Conservation (phyloP, 2,113 vertebrate species). For the Antigone vipio region DNA sequence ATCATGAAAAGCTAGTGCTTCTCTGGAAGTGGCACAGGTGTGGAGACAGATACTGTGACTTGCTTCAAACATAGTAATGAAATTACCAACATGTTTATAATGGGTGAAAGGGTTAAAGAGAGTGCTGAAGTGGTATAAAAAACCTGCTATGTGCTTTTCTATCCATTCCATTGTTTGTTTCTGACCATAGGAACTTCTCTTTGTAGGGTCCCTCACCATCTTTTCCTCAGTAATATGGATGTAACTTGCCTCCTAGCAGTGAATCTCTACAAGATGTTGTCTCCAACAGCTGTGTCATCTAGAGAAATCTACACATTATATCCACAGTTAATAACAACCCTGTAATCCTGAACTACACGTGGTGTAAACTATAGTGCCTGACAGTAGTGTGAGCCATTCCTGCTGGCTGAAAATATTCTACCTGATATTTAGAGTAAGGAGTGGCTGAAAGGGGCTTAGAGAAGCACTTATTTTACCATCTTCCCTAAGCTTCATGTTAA, state of each 20-base stretch:
- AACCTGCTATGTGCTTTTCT: not conserved
- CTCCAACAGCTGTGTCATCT: not conserved
- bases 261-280: not conserved
- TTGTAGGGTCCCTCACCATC: not conserved
- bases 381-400: not conserved
- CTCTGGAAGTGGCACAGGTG: not conserved
- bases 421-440: not conserved
- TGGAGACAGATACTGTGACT: not conserved
- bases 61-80: not conserved
- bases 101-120: not conserved
- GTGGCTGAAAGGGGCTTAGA: not conserved
- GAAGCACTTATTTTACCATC: not conserved
- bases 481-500: not conserved
- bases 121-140: not conserved
- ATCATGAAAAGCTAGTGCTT: not conserved
- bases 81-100: not conserved
- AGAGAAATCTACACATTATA: not conserved
- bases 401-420: conserved; percentile 26
- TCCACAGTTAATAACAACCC: not conserved
- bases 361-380: not conserved
- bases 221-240: not conserved
- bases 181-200: not conserved
- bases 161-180: not conserved
- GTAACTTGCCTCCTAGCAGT: not conserved
- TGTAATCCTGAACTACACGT: not conserved